These are phyloP conservation scores for Pitangus sulphuratus DNA, from an alignment of 2,797 vertebrate species.

Conservation along the genomic window DNA sequence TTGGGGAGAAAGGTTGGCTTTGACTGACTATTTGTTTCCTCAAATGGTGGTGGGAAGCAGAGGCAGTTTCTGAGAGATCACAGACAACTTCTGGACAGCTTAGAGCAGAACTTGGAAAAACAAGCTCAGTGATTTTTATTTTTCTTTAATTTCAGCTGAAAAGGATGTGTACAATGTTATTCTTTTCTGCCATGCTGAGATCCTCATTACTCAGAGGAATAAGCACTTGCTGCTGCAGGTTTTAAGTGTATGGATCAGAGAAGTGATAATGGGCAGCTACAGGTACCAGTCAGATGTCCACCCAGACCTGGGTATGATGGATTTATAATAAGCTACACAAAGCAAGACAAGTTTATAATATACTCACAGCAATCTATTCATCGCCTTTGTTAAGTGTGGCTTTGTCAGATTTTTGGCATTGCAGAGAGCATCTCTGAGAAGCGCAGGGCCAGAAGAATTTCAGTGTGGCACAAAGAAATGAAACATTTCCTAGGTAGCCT, in stretches of 20 bases:
- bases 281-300: neutral
- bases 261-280: neutral
- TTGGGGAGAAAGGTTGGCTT: conserved; percentile 9
- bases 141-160: neutral
- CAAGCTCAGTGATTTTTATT: neutral
- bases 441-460: neutral
- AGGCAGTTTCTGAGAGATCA: neutral
- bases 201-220: neutral
- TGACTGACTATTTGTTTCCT: conserved; percentile 21
- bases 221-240: neutral
- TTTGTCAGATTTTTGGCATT: neutral
- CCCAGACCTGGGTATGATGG: neutral
- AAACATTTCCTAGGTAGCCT: neutral
- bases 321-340: neutral
- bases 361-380: neutral
- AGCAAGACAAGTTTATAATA: neutral
- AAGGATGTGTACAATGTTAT: neutral
- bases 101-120: neutral
- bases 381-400: fast-evolving
- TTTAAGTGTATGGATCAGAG: neutral
- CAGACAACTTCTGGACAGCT: neutral
- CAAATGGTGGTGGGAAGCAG: neutral
- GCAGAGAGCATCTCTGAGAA: neutral
- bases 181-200: neutral
- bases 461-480: neutral